A percentile compares a stretch with the other conserved stretches of the same genome.
Conservation (phyloP, 2,113 vertebrate species). For the Lepidothrix coronata region DNA sequence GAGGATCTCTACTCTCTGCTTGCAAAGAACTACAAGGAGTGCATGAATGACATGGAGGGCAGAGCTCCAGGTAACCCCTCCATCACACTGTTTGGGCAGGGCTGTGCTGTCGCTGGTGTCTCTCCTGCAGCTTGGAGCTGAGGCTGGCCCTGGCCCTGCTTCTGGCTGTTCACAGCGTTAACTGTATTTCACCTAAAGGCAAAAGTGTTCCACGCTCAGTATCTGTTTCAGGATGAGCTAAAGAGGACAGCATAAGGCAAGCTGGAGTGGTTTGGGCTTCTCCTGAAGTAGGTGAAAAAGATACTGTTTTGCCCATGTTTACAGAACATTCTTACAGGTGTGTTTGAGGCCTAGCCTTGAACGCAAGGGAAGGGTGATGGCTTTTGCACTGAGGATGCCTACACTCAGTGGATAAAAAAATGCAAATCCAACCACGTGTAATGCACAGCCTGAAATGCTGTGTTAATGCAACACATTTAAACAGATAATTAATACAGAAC, state of each 20-base stretch:
- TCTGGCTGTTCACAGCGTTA: neutral
- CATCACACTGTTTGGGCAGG: neutral
- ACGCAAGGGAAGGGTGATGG: neutral
- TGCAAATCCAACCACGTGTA: neutral
- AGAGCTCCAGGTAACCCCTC: conserved; percentile 78
- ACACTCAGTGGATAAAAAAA: neutral
- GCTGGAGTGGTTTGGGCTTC: neutral
- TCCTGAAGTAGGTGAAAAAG: neutral
- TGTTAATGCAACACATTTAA: neutral
- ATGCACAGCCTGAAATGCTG: neutral
- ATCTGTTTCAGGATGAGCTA: neutral
- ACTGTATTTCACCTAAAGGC: neutral
- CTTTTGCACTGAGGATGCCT: neutral
- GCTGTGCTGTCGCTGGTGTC: fast-evolving
- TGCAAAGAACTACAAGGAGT: conserved; percentile 78
- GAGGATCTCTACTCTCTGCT: conserved; percentile 67
- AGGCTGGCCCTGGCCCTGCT: neutral
- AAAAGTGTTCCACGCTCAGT: neutral
- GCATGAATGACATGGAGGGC: conserved; percentile 80
- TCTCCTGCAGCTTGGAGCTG: neutral
- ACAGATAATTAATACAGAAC: neutral
- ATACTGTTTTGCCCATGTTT: neutral
- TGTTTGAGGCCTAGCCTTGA: neutral
- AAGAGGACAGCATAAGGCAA: neutral
- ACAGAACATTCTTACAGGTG: neutral